Evolutionary conservation across 2,113 vertebrate species (phyloP).

Genomic region (Podarcis cretensis): DNA sequence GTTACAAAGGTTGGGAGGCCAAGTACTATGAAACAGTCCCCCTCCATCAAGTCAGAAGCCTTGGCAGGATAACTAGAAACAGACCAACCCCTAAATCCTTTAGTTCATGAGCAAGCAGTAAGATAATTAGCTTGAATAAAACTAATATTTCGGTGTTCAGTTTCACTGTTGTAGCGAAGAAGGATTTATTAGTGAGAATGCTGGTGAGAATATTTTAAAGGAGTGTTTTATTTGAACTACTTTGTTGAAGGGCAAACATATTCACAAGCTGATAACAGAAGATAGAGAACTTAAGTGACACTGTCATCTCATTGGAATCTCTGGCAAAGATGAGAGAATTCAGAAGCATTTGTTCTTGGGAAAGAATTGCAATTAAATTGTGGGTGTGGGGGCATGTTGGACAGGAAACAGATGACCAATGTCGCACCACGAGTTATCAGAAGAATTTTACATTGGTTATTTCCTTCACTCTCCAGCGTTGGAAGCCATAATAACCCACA

Average conservation of each 20-base stretch:
- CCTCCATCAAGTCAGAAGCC: constrained; percentile 83
- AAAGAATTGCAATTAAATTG: constrained; percentile 65
- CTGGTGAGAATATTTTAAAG: constrained; percentile 49
- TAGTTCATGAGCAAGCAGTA: constrained; percentile 80
- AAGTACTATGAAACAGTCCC: constrained; percentile 86
- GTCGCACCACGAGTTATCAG: constrained; percentile 77
- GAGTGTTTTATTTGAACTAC: constrained; percentile 70
- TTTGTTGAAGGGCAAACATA: constrained; percentile 34
- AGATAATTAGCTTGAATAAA: constrained; percentile 88
- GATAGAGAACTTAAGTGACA: constrained; percentile 36
- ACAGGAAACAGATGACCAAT: constrained; percentile 78
- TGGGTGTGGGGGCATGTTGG: constrained; percentile 60
- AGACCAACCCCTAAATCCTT: constrained; percentile 84
- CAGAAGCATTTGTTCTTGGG: constrained; percentile 63
- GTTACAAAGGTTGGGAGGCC: constrained; percentile 87
- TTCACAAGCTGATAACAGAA: constrained; percentile 40
- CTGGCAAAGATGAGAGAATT: constrained; percentile 54
- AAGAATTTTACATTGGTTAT: constrained; percentile 74
- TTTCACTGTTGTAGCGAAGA: constrained; percentile 80
- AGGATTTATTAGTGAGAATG: constrained; percentile 69
- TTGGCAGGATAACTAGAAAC: constrained; percentile 90
- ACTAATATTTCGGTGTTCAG: constrained; percentile 85
- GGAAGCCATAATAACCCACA: constrained; percentile 7
- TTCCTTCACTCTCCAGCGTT: constrained; percentile 44
- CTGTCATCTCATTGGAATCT: constrained; percentile 33